Evolutionary conservation across 2,888 invertebrate species (phyloP), one percentile per base, ranked within the genome.

Genomic region (Hydrotaea diabolus): DNA sequence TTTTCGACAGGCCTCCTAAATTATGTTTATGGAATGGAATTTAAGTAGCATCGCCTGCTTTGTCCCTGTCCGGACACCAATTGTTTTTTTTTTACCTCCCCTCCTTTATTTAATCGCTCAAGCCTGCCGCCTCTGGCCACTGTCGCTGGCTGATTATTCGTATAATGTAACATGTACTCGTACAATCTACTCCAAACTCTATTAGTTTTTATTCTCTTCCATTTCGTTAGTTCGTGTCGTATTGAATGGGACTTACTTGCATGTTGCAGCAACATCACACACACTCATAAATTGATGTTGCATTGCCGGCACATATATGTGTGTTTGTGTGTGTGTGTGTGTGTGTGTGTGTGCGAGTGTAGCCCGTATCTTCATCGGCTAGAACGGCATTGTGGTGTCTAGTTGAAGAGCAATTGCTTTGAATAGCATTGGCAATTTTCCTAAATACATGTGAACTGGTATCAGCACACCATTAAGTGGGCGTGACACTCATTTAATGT

Each of bases 381-480:
- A 46, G 43, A 21, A 39, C 13, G 21, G 46, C 15, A 46, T 57
- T 3, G 49, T 49, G 36, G 69, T 53, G 74, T 21, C 55, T 64
- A 74, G 80, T 72, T 81, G 69, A 53, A 76, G 76, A 26, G 80
- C 80, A 80, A 81, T 83, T 85, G 76, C 71, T 78, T 83, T 85
- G 76, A 80, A 79, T 78, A 57, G 76, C 80, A 81, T 81, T 85
- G 85, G 83, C 85, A 85, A 85, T 85, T 83, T 83, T 83, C 81
- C 39, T 83, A 85, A 85, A 81, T 81, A 80, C 82, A 87, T 81
- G 82, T 85, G 87, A 81, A 82, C 77, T 80, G 81, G 85, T 85
- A 86, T 85, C 86, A 86, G 85, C 86, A 85, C 87, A 85, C 85
- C 77, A 87, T 86, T 86, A 87, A 87, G 87, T 86, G 86, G 87